Conservation (phyloP, 2,888 invertebrate species). For the Patella caerulea region DNA sequence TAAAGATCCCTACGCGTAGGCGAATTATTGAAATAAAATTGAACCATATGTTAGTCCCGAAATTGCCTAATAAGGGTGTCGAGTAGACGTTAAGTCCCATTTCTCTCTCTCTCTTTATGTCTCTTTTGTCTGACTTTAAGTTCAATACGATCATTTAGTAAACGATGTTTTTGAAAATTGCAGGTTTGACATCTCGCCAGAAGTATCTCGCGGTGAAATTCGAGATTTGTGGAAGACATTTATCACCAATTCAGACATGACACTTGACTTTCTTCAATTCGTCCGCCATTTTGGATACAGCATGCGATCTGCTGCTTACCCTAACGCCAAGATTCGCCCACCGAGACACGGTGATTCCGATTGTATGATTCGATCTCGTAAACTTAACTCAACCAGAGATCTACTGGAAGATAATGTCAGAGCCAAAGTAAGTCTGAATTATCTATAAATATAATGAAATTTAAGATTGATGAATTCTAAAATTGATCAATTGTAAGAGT, state of each 20-base stretch:
- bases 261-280: slow-evolving; percentile 69
- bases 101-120: no score
- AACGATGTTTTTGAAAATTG: not conserved
- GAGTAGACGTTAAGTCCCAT: no score
- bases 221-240: slow-evolving; percentile 70
- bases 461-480: not conserved
- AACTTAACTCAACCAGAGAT: slow-evolving; percentile 69
- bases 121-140: no score
- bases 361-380: slow-evolving; percentile 68
- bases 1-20: no score
- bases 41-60: no score
- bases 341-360: slow-evolving; percentile 70
- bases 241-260: slow-evolving; percentile 69
- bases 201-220: slow-evolving; percentile 68
- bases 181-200: slow-evolving; percentile 59
- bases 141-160: no score
- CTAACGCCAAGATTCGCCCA: slow-evolving; percentile 69
- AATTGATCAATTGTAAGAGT: not conserved
- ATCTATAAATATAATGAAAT: not conserved
- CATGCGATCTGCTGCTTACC: slow-evolving; percentile 66
- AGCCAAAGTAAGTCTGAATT: slow-evolving; percentile 60
- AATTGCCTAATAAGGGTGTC: no score
- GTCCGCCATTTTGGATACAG: slow-evolving; percentile 70
- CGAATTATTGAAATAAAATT: no score
- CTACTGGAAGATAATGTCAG: slow-evolving; percentile 69